Conservation (phyloP, 1,140 invertebrate genomes). For the Antheraea pernyi region DNA sequence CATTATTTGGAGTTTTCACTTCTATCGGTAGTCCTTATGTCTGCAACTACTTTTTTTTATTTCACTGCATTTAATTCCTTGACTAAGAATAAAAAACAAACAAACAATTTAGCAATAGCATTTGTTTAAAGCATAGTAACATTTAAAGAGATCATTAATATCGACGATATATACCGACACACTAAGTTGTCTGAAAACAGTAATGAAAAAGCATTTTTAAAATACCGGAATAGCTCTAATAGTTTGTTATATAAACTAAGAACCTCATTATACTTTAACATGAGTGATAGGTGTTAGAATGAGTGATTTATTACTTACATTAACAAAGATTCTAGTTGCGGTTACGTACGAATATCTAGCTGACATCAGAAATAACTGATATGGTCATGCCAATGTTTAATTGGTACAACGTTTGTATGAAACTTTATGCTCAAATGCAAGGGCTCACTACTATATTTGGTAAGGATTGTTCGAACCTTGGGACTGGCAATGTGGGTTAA, state of each 20-base stretch:
- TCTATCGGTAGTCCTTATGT: no score
- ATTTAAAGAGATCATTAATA: no score
- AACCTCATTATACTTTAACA: not conserved
- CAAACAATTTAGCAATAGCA: no score
- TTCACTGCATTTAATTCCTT: no score
- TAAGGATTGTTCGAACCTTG: slow-evolving; percentile 6
- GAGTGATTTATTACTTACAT: not conserved
- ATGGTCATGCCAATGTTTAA: slow-evolving; percentile 14
- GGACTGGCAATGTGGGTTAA: not conserved
- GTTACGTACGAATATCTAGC: not conserved
- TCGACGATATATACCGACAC: not conserved
- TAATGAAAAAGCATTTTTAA: not conserved
- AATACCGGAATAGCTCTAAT: not conserved
- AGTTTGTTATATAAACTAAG: not conserved
- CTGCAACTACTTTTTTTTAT: no score
- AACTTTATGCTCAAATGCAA: slow-evolving; percentile 1
- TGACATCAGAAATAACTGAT: slow-evolving; percentile 5
- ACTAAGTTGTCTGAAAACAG: not conserved
- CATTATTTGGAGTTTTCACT: no score
- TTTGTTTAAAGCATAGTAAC: no score
- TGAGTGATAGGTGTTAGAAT: not conserved
- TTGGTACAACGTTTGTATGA: slow-evolving; percentile 4
- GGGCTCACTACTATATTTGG: not conserved
- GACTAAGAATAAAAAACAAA: no score
- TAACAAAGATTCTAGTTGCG: not conserved